These are phyloP conservation scores for Penaeus vannamei DNA, from an alignment of 1,140 invertebrate genomes.

Conservation along the genomic window DNA sequence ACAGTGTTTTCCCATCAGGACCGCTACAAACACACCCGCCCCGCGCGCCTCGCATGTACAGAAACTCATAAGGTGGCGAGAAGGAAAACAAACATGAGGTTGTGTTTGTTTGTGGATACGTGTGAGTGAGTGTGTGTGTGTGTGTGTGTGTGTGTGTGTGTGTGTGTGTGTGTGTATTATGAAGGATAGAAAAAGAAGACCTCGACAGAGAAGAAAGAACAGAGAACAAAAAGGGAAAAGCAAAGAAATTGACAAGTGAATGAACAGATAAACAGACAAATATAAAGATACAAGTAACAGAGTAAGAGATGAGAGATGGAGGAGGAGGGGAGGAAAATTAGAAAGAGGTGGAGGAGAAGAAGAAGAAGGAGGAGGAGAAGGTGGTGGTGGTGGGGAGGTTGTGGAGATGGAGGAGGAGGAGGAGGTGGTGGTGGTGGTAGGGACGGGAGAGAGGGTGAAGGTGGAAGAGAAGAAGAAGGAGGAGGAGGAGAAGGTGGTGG, in stretches of 20 bases:
- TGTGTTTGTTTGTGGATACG: background rate
- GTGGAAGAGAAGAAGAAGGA: background rate
- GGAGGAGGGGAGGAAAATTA: background rate
- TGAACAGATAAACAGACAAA: too few species aligned
- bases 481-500: background rate
- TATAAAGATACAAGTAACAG: background rate
- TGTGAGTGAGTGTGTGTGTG: constrained; percentile 7
- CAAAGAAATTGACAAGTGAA: too few species aligned
- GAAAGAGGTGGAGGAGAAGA: background rate
- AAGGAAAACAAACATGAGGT: background rate
- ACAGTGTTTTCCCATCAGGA: constrained; percentile 29
- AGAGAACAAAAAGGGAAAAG: too few species aligned
- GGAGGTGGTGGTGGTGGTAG: background rate
- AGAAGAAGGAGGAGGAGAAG: background rate
- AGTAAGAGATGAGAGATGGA: background rate
- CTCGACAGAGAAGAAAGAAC: too few species aligned
- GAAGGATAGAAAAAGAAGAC: background rate
- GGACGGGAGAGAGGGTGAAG: background rate
- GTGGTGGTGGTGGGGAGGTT: background rate
- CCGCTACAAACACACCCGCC: constrained; percentile 22
- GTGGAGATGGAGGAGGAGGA: background rate
- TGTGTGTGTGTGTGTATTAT: background rate
- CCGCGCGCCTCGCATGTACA: background rate
- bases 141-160: background rate
- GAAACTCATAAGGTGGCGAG: constrained; percentile 36